phyloP scores from a whole-genome alignment of 1,140 invertebrate species.

The Leptinotarsa defecta region DNA sequence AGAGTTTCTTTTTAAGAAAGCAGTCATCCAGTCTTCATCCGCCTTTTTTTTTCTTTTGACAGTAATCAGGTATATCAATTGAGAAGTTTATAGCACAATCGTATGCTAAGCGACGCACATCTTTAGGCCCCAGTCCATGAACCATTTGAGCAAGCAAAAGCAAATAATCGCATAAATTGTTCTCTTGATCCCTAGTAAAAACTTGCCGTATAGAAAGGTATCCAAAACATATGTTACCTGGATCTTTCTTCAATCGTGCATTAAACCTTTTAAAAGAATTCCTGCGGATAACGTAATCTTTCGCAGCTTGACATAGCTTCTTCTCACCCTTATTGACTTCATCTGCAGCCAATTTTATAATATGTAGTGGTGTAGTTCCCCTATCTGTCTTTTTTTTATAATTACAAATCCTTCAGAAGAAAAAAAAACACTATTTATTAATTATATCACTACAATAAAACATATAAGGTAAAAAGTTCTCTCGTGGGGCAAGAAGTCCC shows the following conservation, averaged over 20 bases:
- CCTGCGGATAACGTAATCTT: neutral
- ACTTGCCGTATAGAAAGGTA: neutral
- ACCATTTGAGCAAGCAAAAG: neutral
- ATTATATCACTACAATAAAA: neutral
- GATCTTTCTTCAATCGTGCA: neutral
- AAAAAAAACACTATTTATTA: slow-evolving; percentile 7
- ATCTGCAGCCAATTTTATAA: neutral
- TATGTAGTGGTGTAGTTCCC: neutral
- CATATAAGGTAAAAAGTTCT: neutral
- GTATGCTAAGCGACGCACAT: neutral
- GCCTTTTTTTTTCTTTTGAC: too few species aligned
- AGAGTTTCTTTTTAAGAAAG: neutral
- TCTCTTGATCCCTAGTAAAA: neutral
- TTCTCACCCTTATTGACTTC: neutral
- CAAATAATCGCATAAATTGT: neutral
- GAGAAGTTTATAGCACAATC: neutral
- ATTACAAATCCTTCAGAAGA: neutral
- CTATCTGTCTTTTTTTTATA: neutral
- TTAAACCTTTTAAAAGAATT: neutral
- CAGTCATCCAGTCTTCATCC: too few species aligned
- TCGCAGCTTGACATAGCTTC: neutral
- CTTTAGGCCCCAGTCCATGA: neutral
- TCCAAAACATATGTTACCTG: neutral
- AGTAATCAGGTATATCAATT: neutral
- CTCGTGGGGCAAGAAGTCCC: neutral